Base-by-base conservation (phyloP, 2,888 invertebrate species). In the Coenonympha arcania region DNA sequence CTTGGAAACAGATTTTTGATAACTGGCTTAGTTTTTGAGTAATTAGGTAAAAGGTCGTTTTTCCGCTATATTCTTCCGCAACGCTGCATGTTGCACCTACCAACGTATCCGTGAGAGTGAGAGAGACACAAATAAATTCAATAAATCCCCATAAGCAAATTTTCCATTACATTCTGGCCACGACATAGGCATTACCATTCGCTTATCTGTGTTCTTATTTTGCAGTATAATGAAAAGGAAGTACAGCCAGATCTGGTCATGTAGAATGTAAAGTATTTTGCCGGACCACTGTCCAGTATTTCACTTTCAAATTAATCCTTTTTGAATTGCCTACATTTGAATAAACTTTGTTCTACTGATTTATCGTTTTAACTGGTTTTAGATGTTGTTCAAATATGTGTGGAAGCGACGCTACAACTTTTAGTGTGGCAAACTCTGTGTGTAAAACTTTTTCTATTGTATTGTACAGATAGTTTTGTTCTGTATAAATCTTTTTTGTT, bases 281-380 rank as follows among this genome's bases (percentile, higher is more conserved):
- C 20, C 11, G 20, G n/a, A 18, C 19, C 19, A n/a, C n/a, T n/a
- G n/a, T 11, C 3, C n/a, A 6, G 36, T 11, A 36, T 36, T 36
- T 36, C 4, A 19, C 36, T 36, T 36, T 36, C n/a, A 36, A 20
- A 36, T 34, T 36, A 20, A 36, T 20, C 36, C 20, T 36, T 36
- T 36, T 36, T 20, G 36, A 36, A 36, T 36, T 36, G n/a, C 20
- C 19, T 19, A 34, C 34, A 36, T 36, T 36, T 20, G 19, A 36
- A 36, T 36, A 18, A 36, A 36, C 36, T 36, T 20, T 20, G 36
- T 36, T 36, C 6, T 11, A 11, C 20, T 36, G 36, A 36, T 36
- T 36, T 36, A 36, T 36, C 36, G 36, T 11, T 20, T 11, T 4
- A 34, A 36, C 36, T 20, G 36, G 20, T 36, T 36, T 36, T 36